Conservation (phyloP, 2,113 vertebrate genomes). For the Lethenteron reissneri region DNA sequence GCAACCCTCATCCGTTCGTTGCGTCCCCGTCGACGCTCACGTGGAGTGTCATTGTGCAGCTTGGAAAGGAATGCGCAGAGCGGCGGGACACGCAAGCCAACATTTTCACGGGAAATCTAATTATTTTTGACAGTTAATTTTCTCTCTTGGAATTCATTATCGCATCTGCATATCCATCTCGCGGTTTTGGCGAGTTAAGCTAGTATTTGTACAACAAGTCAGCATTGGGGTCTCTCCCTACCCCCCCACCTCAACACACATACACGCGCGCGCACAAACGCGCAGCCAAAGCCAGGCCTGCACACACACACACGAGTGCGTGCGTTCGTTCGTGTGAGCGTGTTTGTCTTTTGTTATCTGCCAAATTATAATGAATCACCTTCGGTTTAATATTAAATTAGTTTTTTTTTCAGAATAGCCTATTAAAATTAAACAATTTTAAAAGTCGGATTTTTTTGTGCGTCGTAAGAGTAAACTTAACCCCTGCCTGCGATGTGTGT, state of each 20-base stretch:
- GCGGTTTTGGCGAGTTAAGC: not conserved
- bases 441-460: too few relatives aligned
- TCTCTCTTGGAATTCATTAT: constrained; percentile 5
- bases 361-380: too few relatives aligned
- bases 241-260: not conserved
- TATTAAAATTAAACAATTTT: too few relatives aligned
- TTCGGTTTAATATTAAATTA: too few relatives aligned
- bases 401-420: too few relatives aligned
- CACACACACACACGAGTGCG: constrained; percentile 1
- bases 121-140: constrained; percentile 7
- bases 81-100: too few relatives aligned
- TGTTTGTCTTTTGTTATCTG: not conserved
- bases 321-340: not conserved
- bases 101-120: not conserved
- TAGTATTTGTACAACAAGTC: not conserved
- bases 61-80: too few relatives aligned
- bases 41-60: too few relatives aligned
- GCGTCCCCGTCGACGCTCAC: too few relatives aligned
- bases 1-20: too few relatives aligned
- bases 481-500: too few relatives aligned
- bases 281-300: not conserved
- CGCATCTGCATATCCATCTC: constrained; percentile 6
- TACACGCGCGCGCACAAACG: not conserved
- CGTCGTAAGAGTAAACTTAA: too few relatives aligned
- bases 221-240: not conserved